phyloP scores from a whole-genome alignment of 2,888 invertebrate species.

The Microchrysa polita region DNA sequence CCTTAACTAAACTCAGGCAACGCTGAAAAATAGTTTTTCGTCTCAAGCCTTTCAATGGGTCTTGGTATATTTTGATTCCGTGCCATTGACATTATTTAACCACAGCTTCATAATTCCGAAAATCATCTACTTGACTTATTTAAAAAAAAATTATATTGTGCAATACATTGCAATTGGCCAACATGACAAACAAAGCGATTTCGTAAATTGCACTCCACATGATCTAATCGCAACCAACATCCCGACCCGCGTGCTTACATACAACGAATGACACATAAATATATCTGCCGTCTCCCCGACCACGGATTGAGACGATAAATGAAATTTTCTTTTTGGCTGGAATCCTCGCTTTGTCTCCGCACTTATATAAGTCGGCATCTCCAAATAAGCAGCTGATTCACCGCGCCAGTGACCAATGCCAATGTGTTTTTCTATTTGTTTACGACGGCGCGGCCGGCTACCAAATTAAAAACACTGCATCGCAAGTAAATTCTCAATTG shows the following conservation, averaged over 20 bases:
- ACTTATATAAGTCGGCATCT: constrained; percentile 28
- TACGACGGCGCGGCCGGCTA: not conserved
- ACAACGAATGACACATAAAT: not conserved
- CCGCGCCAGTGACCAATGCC: constrained; percentile 3
- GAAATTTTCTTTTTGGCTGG: not conserved
- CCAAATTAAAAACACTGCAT: not conserved
- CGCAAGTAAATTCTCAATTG: too few relatives aligned
- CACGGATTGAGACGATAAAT: not conserved
- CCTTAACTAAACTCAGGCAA: too few relatives aligned
- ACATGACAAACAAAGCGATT: not conserved
- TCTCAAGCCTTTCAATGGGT: too few relatives aligned
- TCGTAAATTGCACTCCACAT: too few relatives aligned
- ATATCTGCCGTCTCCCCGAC: not conserved
- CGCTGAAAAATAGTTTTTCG: too few relatives aligned
- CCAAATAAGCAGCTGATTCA: constrained; percentile 33
- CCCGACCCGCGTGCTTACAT: too few relatives aligned
- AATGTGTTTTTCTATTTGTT: constrained; percentile 17
- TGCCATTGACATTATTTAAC: too few relatives aligned
- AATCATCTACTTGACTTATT: too few relatives aligned
- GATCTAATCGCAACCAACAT: too few relatives aligned
- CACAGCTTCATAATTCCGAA: too few relatives aligned
- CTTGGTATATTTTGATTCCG: too few relatives aligned
- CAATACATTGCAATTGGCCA: not conserved
- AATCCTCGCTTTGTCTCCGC: constrained; percentile 13
- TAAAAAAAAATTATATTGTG: not conserved